Percentiles rank a stretch among this genome's conserved stretches.
Evolutionary conservation across 1,140 invertebrate species (phyloP).

Genomic region (Octopus bimaculoides): DNA sequence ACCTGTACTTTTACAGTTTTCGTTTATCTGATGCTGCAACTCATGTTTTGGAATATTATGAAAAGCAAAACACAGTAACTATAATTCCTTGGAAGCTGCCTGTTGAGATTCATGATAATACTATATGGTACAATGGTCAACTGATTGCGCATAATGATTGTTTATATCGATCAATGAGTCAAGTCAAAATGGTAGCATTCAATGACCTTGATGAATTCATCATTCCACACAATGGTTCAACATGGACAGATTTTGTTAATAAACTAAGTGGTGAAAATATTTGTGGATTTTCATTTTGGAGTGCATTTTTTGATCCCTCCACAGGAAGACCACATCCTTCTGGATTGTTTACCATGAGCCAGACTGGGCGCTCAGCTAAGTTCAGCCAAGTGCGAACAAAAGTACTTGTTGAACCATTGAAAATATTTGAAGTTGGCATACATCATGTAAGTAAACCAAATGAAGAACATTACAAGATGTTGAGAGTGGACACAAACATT

Average conservation of each 20-base stretch:
- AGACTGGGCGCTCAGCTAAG: slow-evolving; percentile 20
- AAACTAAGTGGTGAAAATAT: slow-evolving; percentile 28
- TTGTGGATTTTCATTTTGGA: slow-evolving; percentile 46
- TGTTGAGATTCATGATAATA: slow-evolving; percentile 18
- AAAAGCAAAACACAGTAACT: slow-evolving; percentile 29
- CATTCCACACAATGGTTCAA: slow-evolving; percentile 40
- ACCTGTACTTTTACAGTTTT: slow-evolving; percentile 51
- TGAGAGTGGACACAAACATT: slow-evolving; percentile 61
- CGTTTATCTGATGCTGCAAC: slow-evolving; percentile 28
- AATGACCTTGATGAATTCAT: slow-evolving; percentile 56
- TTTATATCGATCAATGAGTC: slow-evolving; percentile 48
- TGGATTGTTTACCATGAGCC: slow-evolving; percentile 20
- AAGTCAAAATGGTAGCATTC: slow-evolving; percentile 42
- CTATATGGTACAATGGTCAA: slow-evolving; percentile 55
- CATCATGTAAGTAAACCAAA: slow-evolving; percentile 52
- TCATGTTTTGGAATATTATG: slow-evolving; percentile 43
- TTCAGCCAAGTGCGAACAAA: slow-evolving; percentile 47
- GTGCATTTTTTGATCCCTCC: slow-evolving; percentile 48
- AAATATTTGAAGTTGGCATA: slow-evolving; percentile 54
- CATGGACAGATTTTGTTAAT: slow-evolving; percentile 28
- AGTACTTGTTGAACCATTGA: slow-evolving; percentile 42
- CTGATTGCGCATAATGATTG: slow-evolving; percentile 54
- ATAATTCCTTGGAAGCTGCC: slow-evolving; percentile 48
- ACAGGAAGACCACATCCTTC: slow-evolving; percentile 10
- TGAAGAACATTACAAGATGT: slow-evolving; percentile 31